Conservation (phyloP, 92 coral and sea anemone genomes). For the Epizoanthus fatuus region DNA sequence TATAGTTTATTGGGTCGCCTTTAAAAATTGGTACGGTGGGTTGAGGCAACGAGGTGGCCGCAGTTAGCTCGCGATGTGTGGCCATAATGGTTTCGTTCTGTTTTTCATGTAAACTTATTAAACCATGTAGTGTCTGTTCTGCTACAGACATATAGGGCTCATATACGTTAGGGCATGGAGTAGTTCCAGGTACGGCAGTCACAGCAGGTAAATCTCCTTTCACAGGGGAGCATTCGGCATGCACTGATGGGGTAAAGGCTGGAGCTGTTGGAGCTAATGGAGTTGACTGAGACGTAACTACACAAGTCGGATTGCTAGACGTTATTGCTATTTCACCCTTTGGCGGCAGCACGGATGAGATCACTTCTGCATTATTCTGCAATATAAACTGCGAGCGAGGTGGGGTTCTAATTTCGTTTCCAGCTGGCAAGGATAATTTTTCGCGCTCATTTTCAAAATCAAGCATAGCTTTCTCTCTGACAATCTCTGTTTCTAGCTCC, state of each 20-base stretch:
- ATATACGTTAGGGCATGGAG: background rate
- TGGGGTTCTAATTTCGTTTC: background rate
- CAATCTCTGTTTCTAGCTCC: slow-evolving; percentile 40
- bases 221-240: too few species aligned
- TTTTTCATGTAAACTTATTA: slow-evolving; percentile 19
- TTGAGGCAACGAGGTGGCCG: slow-evolving; percentile 69
- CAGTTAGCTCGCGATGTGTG: slow-evolving; percentile 65
- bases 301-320: background rate
- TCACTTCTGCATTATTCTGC: background rate
- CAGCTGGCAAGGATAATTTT: too few species aligned
- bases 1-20: slow-evolving; percentile 64
- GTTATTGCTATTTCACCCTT: background rate
- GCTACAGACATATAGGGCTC: background rate
- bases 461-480: slow-evolving; percentile 28
- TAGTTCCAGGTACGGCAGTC: too few species aligned
- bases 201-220: too few species aligned
- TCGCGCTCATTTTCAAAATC: background rate
- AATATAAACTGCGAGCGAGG: background rate
- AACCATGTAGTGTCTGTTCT: background rate
- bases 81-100: slow-evolving; percentile 58
- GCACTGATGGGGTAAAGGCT: background rate
- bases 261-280: background rate
- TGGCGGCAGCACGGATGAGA: background rate
- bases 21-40: slow-evolving; percentile 57
- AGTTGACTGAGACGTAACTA: background rate